phyloP scores from a whole-genome alignment of 23 tunicate genomes.

The Diplosoma virens region DNA sequence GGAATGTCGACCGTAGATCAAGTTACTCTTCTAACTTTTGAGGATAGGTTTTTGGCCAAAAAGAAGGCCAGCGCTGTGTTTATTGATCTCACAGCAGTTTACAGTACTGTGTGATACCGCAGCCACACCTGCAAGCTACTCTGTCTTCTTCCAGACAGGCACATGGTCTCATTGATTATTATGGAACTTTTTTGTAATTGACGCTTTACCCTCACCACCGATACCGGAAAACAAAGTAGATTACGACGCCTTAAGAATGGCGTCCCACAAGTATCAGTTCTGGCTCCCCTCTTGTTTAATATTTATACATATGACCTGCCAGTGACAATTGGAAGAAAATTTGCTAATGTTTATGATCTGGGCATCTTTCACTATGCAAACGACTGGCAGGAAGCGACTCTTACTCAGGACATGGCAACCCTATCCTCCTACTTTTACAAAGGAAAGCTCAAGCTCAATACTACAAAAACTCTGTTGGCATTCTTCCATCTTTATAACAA shows the following conservation, averaged over 20 bases:
- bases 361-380: no score
- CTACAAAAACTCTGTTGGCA: not conserved
- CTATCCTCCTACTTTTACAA: not conserved
- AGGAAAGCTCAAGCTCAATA: not conserved
- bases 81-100: no score
- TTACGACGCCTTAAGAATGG: conserved; percentile 3
- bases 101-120: no score
- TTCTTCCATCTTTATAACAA: conserved; percentile 10
- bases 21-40: not conserved
- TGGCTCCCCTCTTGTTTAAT: not conserved
- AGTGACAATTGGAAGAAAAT: not conserved
- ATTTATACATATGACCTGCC: not conserved
- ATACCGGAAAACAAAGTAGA: no score
- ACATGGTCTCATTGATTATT: no score
- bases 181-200: not conserved
- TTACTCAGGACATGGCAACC: not conserved
- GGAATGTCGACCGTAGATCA: no score
- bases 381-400: no score
- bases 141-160: no score
- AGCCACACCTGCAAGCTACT: no score
- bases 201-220: no score
- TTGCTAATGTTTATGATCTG: not conserved
- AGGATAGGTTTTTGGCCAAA: not conserved
- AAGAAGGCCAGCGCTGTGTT: not conserved
- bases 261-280: not conserved